phyloP scores from a whole-genome alignment of 1,140 invertebrate species.

The Diorhabda elongata region DNA sequence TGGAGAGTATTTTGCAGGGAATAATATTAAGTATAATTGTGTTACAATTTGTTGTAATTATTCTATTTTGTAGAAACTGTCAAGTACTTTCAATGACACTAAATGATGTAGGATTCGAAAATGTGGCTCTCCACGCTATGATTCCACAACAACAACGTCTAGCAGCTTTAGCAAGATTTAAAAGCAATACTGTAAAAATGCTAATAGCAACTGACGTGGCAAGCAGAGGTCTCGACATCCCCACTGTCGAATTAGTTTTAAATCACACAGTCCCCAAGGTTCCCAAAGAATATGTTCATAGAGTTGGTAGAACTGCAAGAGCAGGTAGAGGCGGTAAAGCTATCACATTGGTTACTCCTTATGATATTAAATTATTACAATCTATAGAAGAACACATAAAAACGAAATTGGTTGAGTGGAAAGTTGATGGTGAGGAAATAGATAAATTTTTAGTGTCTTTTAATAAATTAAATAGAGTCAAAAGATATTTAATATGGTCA shows the following conservation, averaged over 20 bases:
- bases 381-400: conserved; percentile 83
- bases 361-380: conserved; percentile 82
- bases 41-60: background rate
- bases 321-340: conserved; percentile 83
- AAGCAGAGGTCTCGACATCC: conserved; percentile 86
- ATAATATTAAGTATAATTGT: no score
- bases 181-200: conserved; percentile 79
- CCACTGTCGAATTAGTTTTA: conserved; percentile 85
- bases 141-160: conserved; percentile 78
- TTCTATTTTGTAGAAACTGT: conserved; percentile 61
- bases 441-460: no score
- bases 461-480: no score
- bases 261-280: conserved; percentile 89
- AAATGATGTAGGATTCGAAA: conserved; percentile 80
- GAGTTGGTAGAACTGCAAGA: conserved; percentile 93
- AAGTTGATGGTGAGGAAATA: conserved; percentile 68
- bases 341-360: conserved; percentile 86
- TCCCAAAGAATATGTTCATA: conserved; percentile 93
- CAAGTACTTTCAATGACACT: conserved; percentile 81
- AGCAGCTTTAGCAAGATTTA: conserved; percentile 75
- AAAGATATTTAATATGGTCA: no score
- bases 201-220: conserved; percentile 96
- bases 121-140: conserved; percentile 83
- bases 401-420: conserved; percentile 79
- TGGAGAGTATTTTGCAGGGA: no score